A percentile compares a stretch with the other conserved stretches of the same genome.
These are phyloP conservation scores for Macrophya annulata DNA, from an alignment of 2,888 invertebrate genomes.

Conservation along the genomic window DNA sequence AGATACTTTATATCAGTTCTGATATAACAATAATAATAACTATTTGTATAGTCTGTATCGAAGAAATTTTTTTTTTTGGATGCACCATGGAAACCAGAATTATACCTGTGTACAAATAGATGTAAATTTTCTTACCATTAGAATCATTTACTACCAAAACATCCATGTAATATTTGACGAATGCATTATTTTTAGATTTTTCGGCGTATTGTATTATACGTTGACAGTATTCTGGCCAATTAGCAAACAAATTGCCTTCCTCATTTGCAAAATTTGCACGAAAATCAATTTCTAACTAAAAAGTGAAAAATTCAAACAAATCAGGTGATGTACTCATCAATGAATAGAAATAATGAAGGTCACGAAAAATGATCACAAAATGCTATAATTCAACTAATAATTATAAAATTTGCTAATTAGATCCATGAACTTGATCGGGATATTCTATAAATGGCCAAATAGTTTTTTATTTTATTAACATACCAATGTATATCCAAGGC, in stretches of 20 bases:
- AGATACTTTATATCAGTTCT: no score
- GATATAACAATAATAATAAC: no score
- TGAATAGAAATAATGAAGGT: neutral
- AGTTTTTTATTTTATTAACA: neutral
- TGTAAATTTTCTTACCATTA: neutral
- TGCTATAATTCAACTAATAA: no score
- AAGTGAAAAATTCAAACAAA: neutral
- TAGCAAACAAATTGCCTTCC: neutral
- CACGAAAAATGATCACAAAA: neutral
- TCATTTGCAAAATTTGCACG: neutral
- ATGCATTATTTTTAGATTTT: neutral
- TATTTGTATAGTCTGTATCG: no score
- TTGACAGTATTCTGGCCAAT: neutral
- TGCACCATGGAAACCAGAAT: neutral
- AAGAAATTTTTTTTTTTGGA: neutral
- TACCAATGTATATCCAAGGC: neutral
- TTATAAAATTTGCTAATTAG: no score
- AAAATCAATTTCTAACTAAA: slow-evolving; percentile 19
- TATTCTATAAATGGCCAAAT: neutral
- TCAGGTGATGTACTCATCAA: neutral
- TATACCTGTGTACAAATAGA: neutral
- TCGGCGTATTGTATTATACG: neutral
- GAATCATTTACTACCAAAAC: neutral
- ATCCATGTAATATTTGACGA: neutral
- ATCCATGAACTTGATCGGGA: neutral